Evolutionary conservation across 2,113 vertebrate species (phyloP), one percentile per base, ranked within the genome.

Genomic region (Cochlearius cochlearius): DNA sequence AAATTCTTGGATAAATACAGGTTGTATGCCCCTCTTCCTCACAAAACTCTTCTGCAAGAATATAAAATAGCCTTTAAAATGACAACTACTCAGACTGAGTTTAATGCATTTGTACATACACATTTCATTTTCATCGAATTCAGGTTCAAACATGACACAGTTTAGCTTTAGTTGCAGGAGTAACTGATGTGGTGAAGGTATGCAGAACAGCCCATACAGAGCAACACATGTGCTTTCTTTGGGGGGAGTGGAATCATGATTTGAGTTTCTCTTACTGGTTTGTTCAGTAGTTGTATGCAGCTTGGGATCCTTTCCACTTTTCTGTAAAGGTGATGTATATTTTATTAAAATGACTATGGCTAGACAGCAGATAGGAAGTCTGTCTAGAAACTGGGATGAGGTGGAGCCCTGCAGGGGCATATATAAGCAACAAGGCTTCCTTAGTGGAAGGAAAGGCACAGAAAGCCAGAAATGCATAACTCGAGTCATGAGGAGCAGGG

Each of bases 211-310:
- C 47, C 55, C 30, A 55, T 12, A n/a, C n/a, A 47, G 38, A 68
- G 30, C 19, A 74, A 32, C 41, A 60, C 13, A 12, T 10, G 8
- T 36, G 32, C 36, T 72, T 82, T 73, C 8, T 49, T 38, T 41
- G 25, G 29, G 11, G 25, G 9, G 11, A 9, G 12, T 23, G 17
- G 2, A 22, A 79, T 55, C 11, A 78, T 0, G 0, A 49, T 45
- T 58, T 75, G 12, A 50, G 14, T 50, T 85, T 81, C 15, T 85
- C 62, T 75, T 74, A 56, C 60, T 63, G 7, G 1, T 53, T 80
- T 87, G 12, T 62, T 88, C 64, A 66, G 8, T 27, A 73, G n/a
- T 20, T 89, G 9, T 21, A 67, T 30, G 23, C 5, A 90, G 26
- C 25, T 47, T 75, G 62, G 32, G 15, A 59, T 79, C 22, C 20